Percentiles rank a stretch among this genome's conserved stretches.
These are phyloP conservation scores for Agelastica alni DNA, from an alignment of 2,888 invertebrate species.

Conservation along the genomic window DNA sequence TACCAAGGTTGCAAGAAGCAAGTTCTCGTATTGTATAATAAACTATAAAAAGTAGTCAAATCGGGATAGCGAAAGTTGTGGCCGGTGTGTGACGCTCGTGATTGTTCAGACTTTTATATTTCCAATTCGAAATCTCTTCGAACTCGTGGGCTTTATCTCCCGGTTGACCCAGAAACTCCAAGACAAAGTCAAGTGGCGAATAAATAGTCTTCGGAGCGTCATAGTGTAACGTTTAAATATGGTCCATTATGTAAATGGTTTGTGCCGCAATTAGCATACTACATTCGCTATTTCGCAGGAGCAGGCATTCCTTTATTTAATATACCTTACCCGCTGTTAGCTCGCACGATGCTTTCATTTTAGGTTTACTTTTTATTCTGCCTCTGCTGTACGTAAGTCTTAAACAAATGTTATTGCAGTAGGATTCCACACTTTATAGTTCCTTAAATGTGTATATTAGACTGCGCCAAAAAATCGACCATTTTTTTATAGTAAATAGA, in stretches of 20 bases:
- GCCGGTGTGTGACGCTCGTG: not conserved
- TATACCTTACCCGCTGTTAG: conserved; percentile 8
- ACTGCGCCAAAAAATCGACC: too few relatives aligned
- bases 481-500: too few relatives aligned
- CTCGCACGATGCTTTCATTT: not conserved
- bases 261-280: conserved; percentile 37
- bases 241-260: conserved; percentile 41
- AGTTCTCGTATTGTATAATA: too few relatives aligned
- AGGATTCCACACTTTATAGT: too few relatives aligned
- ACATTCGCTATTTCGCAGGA: conserved; percentile 17
- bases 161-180: conserved; percentile 23
- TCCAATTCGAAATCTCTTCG: conserved; percentile 13
- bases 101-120: conserved; percentile 7
- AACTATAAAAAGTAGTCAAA: too few relatives aligned
- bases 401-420: too few relatives aligned
- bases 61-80: too few relatives aligned
- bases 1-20: too few relatives aligned
- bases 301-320: conserved; percentile 20
- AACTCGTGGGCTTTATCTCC: conserved; percentile 19
- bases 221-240: conserved; percentile 36
- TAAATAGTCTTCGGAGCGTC: conserved; percentile 30
- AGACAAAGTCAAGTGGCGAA: conserved; percentile 29
- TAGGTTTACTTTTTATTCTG: not conserved
- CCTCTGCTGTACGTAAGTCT: too few relatives aligned
- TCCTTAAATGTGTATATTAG: too few relatives aligned